phyloP scores from a whole-genome alignment of 2,113 vertebrate species.

The Cervus canadensis region DNA sequence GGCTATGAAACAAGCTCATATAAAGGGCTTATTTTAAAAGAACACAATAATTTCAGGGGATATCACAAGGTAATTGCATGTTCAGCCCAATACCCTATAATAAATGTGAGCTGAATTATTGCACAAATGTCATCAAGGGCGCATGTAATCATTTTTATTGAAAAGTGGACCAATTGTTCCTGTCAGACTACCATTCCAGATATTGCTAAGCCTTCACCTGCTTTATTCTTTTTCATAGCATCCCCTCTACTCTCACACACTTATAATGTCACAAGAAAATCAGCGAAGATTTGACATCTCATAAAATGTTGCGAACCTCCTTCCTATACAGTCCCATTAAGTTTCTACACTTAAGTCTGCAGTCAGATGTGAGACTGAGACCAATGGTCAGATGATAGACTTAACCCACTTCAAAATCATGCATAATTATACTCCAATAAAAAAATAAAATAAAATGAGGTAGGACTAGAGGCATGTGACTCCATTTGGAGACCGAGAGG shows the following conservation, averaged over 20 bases:
- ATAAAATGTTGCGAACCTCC: background rate
- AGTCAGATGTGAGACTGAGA: background rate
- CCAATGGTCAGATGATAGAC: background rate
- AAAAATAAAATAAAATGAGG: background rate
- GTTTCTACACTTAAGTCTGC: background rate
- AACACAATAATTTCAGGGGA: background rate
- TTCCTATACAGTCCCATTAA: background rate
- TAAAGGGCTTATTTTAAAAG: background rate
- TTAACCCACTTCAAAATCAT: background rate
- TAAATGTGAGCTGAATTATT: background rate
- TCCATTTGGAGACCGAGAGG: background rate
- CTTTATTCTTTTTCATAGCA: background rate
- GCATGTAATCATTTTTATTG: background rate
- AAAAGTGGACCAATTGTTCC: background rate
- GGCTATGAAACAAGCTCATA: background rate
- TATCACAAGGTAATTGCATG: background rate
- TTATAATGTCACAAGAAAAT: slow-evolving; percentile 14
- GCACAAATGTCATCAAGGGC: background rate
- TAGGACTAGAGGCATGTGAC: background rate
- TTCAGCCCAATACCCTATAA: background rate
- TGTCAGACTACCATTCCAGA: background rate
- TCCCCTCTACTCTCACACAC: background rate
- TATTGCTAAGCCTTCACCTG: background rate
- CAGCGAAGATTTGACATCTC: background rate
- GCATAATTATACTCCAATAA: background rate